A percentile compares a stretch with the other conserved stretches of the same genome.
These are phyloP conservation scores for Formica selysi DNA, from an alignment of 1,140 invertebrate species.

Conservation along the genomic window DNA sequence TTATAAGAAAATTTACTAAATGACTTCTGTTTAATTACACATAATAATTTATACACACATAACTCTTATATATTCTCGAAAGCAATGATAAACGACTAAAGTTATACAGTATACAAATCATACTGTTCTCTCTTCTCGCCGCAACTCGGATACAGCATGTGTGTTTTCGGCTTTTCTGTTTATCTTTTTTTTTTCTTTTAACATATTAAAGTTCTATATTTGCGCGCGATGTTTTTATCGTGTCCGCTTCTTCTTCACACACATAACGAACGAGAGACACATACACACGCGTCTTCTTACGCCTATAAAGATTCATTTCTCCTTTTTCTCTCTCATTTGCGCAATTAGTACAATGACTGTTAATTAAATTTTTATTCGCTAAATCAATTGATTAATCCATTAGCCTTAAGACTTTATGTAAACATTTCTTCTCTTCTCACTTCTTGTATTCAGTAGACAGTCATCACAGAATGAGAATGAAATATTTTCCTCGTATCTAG, in stretches of 20 bases:
- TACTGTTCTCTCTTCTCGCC: slow-evolving; percentile 70
- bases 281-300: slow-evolving; percentile 35
- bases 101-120: slow-evolving; percentile 80
- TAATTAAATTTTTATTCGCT: slow-evolving; percentile 77
- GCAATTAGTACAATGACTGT: slow-evolving; percentile 74
- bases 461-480: slow-evolving; percentile 85
- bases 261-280: slow-evolving; percentile 47
- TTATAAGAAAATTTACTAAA: slow-evolving; percentile 78
- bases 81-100: slow-evolving; percentile 81
- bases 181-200: slow-evolving; percentile 59
- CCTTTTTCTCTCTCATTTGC: slow-evolving; percentile 61
- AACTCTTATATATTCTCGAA: slow-evolving; percentile 81
- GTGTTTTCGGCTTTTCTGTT: slow-evolving; percentile 46
- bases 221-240: slow-evolving; percentile 30
- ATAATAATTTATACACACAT: slow-evolving; percentile 83
- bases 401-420: slow-evolving; percentile 77
- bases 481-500: slow-evolving; percentile 80
- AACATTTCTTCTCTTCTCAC: slow-evolving; percentile 71
- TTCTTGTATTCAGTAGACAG: slow-evolving; percentile 80
- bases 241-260: slow-evolving; percentile 26
- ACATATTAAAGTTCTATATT: slow-evolving; percentile 40
- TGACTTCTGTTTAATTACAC: slow-evolving; percentile 82
- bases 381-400: slow-evolving; percentile 77
- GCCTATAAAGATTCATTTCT: slow-evolving; percentile 47
- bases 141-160: slow-evolving; percentile 66